Evolutionary conservation across 2,888 invertebrate species (phyloP).

Genomic region (Pseudoips prasinana): DNA sequence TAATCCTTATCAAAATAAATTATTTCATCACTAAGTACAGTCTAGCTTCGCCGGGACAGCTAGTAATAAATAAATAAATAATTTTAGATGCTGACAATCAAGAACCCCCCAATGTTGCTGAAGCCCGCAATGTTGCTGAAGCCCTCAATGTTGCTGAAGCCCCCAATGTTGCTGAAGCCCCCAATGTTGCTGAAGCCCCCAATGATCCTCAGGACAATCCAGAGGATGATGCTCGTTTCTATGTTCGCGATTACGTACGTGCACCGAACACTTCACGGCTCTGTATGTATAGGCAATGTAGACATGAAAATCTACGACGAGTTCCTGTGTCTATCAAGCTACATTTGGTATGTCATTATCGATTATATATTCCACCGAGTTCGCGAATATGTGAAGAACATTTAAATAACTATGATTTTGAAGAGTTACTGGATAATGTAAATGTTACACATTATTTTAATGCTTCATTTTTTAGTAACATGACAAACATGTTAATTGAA

Average conservation of each 20-base stretch:
- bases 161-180: slow-evolving; percentile 4
- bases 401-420: slow-evolving; percentile 6
- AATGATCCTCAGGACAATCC: slow-evolving; percentile 4
- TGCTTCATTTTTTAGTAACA: slow-evolving; percentile 9
- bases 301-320: slow-evolving; percentile 2
- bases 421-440: slow-evolving; percentile 6
- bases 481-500: slow-evolving; percentile 7
- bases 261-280: slow-evolving; percentile 4
- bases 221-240: slow-evolving; percentile 1
- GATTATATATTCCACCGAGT: slow-evolving; percentile 13
- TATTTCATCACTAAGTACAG: slow-evolving; percentile 5
- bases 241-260: slow-evolving; percentile 4
- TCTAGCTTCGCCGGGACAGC: slow-evolving; percentile 7
- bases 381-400: slow-evolving; percentile 11
- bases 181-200: slow-evolving; percentile 1
- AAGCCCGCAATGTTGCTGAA: slow-evolving; percentile 5
- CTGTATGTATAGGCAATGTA: slow-evolving; percentile 3
- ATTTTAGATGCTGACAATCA: slow-evolving; percentile 7
- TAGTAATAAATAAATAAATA: slow-evolving; percentile 7
- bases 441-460: slow-evolving; percentile 14
- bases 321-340: slow-evolving; percentile 9
- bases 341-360: slow-evolving; percentile 10
- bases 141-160: slow-evolving; percentile 4
- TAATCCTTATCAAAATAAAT: slow-evolving; percentile 3
- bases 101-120: slow-evolving; percentile 6